Evolutionary conservation across 2,888 invertebrate species (phyloP), one percentile per base, ranked within the genome.

Genomic region (Trissolcus brochymenae): DNA sequence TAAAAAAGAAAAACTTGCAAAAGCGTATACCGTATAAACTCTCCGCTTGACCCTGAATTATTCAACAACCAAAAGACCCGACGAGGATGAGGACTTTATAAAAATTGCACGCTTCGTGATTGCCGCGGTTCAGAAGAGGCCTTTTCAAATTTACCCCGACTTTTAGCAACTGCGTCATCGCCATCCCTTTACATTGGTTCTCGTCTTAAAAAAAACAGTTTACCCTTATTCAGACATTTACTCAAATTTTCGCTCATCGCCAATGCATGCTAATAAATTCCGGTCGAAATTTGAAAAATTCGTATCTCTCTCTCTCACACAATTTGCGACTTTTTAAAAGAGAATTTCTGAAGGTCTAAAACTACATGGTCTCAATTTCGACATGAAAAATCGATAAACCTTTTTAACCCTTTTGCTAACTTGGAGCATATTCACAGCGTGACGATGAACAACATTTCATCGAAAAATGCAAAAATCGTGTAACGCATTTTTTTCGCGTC

Each of bases 51-150:
- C 86, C 86, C 83, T 87, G 85, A 87, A 87, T 87, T 85, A 87
- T 87, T 87, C 83, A 87, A 82, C 84, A 83, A 80, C 82, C 77
- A 81, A 83, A 83, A 86, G 85, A 83, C 81, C 81, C 82, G 83
- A 81, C 82, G 80, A 79, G 78, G 77, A 80, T 60, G 85, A 85
- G 86, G 84, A 86, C 84, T 85, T 85, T 82, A 86, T 87, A 83
- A 87, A 87, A 87, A 85, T 86, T 87, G 82, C 86, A 87, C 79
- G 78, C 80, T 61, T 76, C 86, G 83, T 87, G 87, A 87, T 87
- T 87, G 86, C 87, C 82, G 84, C 81, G 85, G 85, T 81, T 80
- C 80, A 77, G 66, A 35, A 35, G 35, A 78, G 80, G 75, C 79
- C 81, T 84, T 74, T 85, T 83, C 79, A 84, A 83, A 83, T 83